Evolutionary conservation across 92 coral and sea anemone genomes (phyloP).

Genomic region (Epizoanthus ramosus): DNA sequence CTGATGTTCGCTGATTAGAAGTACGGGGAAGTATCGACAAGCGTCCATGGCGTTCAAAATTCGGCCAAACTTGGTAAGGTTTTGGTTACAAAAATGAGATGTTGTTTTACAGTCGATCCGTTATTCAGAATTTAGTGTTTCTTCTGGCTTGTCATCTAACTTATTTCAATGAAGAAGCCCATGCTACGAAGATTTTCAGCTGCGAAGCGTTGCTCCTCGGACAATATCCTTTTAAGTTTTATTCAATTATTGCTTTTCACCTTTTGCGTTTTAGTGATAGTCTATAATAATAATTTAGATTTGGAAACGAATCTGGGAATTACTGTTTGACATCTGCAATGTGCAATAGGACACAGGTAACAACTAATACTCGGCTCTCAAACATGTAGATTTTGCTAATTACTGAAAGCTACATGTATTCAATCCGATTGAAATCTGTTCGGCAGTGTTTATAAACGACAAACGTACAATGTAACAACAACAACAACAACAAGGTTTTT

Average conservation of each 20-base stretch:
- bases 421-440: no score
- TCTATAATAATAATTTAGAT: not conserved
- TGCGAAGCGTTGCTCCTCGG: constrained; percentile 79
- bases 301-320: not conserved
- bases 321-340: no score
- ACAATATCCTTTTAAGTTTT: constrained; percentile 93
- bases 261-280: no score
- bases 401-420: no score
- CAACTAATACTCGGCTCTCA: no score
- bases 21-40: not conserved
- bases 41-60: not conserved
- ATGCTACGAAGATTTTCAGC: not conserved
- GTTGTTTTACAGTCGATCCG: constrained; percentile 16
- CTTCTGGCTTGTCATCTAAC: constrained; percentile 33
- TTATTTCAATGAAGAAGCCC: constrained; percentile 31
- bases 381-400: no score
- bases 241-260: no score
- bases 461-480: no score
- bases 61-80: not conserved
- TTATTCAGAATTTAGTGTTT: constrained; percentile 24
- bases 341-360: no score
- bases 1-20: no score
- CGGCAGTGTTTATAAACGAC: no score
- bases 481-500: no score
- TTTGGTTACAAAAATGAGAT: not conserved